phyloP scores from a whole-genome alignment of 2,888 invertebrate species.

The Drosophila pseudotalamancana region DNA sequence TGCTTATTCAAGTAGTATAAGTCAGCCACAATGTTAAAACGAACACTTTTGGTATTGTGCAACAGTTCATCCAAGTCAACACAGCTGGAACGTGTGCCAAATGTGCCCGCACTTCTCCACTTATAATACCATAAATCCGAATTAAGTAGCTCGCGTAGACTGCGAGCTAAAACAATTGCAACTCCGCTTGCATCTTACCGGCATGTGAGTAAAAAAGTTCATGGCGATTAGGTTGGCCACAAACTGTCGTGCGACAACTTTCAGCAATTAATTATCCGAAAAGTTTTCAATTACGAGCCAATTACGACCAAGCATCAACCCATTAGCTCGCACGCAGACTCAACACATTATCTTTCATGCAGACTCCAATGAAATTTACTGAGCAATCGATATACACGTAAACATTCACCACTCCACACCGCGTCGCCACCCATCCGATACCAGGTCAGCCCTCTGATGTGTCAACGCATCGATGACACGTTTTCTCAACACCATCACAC shows the following conservation, averaged over 20 bases:
- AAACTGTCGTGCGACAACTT: slow-evolving; percentile 75
- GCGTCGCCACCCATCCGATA: neutral
- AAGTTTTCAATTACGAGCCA: slow-evolving; percentile 78
- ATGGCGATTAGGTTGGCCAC: slow-evolving; percentile 55
- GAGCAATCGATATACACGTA: slow-evolving; percentile 31
- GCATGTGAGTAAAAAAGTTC: slow-evolving; percentile 16
- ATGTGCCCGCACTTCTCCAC: neutral
- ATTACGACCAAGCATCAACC: slow-evolving; percentile 60
- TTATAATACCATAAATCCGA: slow-evolving; percentile 5
- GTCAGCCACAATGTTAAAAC: slow-evolving; percentile 1
- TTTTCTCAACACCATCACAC: slow-evolving; percentile 76
- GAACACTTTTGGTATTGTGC: neutral
- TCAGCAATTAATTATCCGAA: slow-evolving; percentile 75
- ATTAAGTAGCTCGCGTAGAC: slow-evolving; percentile 19
- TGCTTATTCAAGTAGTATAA: neutral
- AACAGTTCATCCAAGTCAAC: slow-evolving; percentile 17
- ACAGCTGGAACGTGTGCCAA: slow-evolving; percentile 23
- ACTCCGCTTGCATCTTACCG: slow-evolving; percentile 38
- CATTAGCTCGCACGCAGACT: slow-evolving; percentile 14
- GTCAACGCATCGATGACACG: slow-evolving; percentile 63
- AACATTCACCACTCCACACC: neutral
- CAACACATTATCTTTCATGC: slow-evolving; percentile 24
- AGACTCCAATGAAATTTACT: slow-evolving; percentile 56
- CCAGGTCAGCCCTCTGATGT: slow-evolving; percentile 8
- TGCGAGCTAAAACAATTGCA: slow-evolving; percentile 37